Evolutionary conservation across 2,797 vertebrate species (phyloP).

Genomic region (Scolopax rusticola): DNA sequence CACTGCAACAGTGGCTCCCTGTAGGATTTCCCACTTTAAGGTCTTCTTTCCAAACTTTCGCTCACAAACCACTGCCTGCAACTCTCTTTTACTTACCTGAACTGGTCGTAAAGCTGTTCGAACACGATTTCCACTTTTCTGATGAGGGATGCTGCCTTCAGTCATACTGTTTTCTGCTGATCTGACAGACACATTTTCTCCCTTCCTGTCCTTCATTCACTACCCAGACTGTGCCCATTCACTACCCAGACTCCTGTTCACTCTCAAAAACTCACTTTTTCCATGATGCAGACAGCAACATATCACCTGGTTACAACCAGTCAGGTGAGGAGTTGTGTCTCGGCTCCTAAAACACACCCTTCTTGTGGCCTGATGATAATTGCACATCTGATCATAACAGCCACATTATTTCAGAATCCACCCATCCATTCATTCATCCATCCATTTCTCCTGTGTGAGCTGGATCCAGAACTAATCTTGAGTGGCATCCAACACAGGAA

Average conservation of each 20-base stretch:
- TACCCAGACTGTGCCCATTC: neutral
- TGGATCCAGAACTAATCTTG: neutral
- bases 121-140: neutral
- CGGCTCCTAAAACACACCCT: neutral
- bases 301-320: neutral
- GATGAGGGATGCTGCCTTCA: neutral
- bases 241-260: neutral
- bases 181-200: neutral
- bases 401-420: neutral
- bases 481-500: neutral
- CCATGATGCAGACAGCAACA: neutral
- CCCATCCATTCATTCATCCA: neutral
- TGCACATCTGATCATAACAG: neutral
- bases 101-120: neutral
- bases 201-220: neutral
- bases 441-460: neutral
- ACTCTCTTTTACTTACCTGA: neutral
- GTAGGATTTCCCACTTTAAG: neutral
- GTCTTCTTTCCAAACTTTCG: neutral
- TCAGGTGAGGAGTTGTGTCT: neutral
- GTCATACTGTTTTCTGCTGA: neutral
- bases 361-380: neutral
- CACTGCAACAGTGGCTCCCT: neutral
- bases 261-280: neutral
- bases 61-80: neutral